Base-by-base conservation (phyloP, 2,888 invertebrate genomes). In the Omphaloscelis lunosa region DNA sequence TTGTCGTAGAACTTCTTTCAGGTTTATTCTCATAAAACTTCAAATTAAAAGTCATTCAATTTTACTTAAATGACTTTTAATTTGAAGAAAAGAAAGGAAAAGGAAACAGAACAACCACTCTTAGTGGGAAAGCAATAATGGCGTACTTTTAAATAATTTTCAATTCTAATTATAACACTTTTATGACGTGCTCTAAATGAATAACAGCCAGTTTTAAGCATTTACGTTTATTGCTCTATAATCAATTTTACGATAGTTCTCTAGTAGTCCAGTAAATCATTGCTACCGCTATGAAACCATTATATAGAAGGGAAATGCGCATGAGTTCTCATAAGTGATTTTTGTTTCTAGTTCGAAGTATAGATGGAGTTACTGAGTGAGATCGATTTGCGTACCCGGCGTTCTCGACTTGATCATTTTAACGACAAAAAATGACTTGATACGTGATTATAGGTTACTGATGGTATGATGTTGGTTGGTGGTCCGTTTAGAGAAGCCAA, bases 181-280 rank as follows among this genome's bases (percentile, higher is more conserved):
- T 89, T 91, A 90, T 80, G 76, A 80, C 66, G 79, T 77, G 81
- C 79, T 79, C 80, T 74, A 80, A 85, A 84, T 84, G 68, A 88
- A 83, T 77, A 73, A 83, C 73, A 69, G 51, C n/a, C 72, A 75
- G 53, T 84, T 77, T 77, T 76, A 82, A 83, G 74, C 76, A 65
- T 73, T 79, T 77, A 83, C 76, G 70, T 88, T 88, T 87, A 89
- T 83, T 80, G 76, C 80, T 76, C 80, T 73, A 84, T 89, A 89
- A 89, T 90, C 79, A 86, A 88, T 84, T 90, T 89, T 86, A 90
- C 73, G 83, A 89, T 78, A 84, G 70, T 75, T 84, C 73, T 77
- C 75, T 86, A 74, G 82, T 89, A 73, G 79, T 82, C 72, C 51
- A 74, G 82, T 89, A 83, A 86, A 87, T 86, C 83, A 86, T 78